A percentile compares a stretch with the other conserved stretches of the same genome.
Conservation (phyloP, 2,113 vertebrate species). For the Semnopithecus entellus region DNA sequence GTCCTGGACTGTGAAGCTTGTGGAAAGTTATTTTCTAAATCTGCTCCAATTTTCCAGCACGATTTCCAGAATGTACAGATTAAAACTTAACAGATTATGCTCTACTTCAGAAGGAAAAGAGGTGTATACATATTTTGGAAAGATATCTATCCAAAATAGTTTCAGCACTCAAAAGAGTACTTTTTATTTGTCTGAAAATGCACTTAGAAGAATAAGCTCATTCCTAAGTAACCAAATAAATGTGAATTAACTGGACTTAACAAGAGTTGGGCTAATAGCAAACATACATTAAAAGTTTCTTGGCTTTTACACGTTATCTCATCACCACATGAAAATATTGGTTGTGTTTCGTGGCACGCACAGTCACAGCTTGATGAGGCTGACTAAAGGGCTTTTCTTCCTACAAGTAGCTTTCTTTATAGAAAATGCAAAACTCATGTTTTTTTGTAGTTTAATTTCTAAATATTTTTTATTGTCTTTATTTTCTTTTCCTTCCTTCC, state of each 20-base stretch:
- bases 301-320: background rate
- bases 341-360: background rate
- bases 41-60: constrained; percentile 12
- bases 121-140: constrained; percentile 23
- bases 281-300: background rate
- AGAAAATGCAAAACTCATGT: background rate
- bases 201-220: background rate
- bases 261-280: background rate
- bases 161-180: background rate
- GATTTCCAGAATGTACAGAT: background rate
- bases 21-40: constrained; percentile 51
- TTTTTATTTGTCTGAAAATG: constrained; percentile 19
- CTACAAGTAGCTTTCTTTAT: background rate
- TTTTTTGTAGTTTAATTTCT: background rate
- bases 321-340: background rate
- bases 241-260: background rate
- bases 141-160: constrained; percentile 11
- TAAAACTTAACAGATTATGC: constrained; percentile 15
- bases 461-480: background rate
- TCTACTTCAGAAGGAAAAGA: background rate
- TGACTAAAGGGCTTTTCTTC: background rate
- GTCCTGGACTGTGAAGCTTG: background rate
- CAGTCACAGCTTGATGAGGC: background rate
- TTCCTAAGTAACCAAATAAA: background rate
- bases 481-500: background rate